A percentile compares a stretch with the other conserved stretches of the same genome.
phyloP scores from a whole-genome alignment of 2,113 vertebrate genomes.

The Xiphophorus couchianus region DNA sequence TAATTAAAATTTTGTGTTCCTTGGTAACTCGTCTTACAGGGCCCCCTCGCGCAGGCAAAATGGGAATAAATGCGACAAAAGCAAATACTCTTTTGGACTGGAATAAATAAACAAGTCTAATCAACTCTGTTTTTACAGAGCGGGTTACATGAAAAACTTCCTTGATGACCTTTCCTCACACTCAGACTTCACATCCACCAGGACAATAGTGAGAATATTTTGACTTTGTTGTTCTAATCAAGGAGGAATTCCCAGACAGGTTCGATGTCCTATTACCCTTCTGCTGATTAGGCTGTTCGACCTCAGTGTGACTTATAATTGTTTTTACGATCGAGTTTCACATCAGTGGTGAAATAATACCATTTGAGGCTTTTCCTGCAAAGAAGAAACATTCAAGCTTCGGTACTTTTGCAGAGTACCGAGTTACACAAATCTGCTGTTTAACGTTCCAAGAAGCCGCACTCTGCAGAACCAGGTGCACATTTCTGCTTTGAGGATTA shows the following conservation, averaged over 20 bases:
- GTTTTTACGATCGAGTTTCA: constrained; percentile 43
- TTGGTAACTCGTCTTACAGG: constrained; percentile 99
- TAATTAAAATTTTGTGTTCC: constrained; percentile 99
- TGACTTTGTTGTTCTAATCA: constrained; percentile 48
- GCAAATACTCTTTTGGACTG: constrained; percentile 96
- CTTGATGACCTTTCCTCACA: constrained; percentile 66
- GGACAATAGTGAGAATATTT: constrained; percentile 46
- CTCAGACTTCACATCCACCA: constrained; percentile 45
- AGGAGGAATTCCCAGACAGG: constrained; percentile 44
- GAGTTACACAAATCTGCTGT: not conserved
- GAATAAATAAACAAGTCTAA: constrained; percentile 95
- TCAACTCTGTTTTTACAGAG: constrained; percentile 81
- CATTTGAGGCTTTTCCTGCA: constrained; percentile 13
- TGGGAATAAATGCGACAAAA: constrained; percentile 99
- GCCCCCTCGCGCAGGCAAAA: constrained; percentile 98
- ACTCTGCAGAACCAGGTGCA: not conserved
- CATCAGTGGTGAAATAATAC: constrained; percentile 41
- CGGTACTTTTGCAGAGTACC: not conserved
- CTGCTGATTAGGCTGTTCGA: constrained; percentile 45
- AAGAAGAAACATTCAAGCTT: constrained; percentile 1
- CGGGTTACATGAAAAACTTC: constrained; percentile 70
- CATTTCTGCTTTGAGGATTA: not conserved
- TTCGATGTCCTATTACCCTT: constrained; percentile 41
- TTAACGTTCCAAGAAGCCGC: not conserved
- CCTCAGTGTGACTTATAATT: constrained; percentile 36